Percentiles rank a stretch among this genome's conserved stretches.
Conservation (phyloP, 1,140 invertebrate genomes). For the Stegodyphus dumicola region DNA sequence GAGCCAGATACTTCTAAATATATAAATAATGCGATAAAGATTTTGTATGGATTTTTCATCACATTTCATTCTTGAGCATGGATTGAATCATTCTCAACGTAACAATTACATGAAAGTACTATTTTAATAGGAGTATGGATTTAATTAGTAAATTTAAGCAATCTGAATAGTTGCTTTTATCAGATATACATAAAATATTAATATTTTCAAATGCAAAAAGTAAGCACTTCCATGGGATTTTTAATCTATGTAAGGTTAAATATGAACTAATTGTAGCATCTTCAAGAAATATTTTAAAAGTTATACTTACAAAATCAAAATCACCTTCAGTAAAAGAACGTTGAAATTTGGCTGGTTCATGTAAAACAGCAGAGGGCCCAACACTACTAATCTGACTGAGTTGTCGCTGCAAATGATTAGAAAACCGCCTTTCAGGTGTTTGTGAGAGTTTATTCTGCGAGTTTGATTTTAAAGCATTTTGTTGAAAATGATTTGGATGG, state of each 20-base stretch:
- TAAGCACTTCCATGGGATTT: no score
- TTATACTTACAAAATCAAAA: slow-evolving; percentile 59
- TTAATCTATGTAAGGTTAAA: not conserved
- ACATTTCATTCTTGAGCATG: no score
- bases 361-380: slow-evolving; percentile 46
- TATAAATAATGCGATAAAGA: no score
- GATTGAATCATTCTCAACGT: no score
- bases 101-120: no score
- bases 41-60: no score
- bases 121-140: no score
- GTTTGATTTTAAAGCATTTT: slow-evolving; percentile 26
- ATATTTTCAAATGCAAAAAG: no score
- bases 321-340: slow-evolving; percentile 61
- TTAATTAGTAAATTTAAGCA: no score
- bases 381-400: slow-evolving; percentile 59
- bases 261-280: not conserved
- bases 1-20: no score
- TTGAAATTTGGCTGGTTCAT: slow-evolving; percentile 56
- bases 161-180: no score
- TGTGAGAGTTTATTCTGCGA: slow-evolving; percentile 10
- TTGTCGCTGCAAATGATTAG: slow-evolving; percentile 58
- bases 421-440: slow-evolving; percentile 42
- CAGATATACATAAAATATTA: no score
- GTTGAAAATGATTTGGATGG: slow-evolving; percentile 53
- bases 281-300: not conserved